Evolutionary conservation across 2,113 vertebrate species (phyloP).

Genomic region (Nothocercus julius): DNA sequence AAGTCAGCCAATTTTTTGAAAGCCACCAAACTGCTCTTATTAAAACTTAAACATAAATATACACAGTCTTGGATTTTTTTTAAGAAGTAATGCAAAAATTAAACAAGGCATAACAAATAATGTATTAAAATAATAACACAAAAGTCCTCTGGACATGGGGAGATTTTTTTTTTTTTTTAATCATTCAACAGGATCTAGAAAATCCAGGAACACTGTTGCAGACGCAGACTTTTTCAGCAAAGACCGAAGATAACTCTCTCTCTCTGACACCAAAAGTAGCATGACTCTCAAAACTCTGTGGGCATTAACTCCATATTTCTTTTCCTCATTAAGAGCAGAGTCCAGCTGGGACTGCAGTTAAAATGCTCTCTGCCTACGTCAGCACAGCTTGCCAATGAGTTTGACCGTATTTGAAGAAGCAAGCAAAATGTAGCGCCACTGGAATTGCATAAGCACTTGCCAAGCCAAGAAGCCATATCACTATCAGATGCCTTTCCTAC

Average conservation of each 20-base stretch:
- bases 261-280: not conserved
- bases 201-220: not conserved
- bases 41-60: not conserved
- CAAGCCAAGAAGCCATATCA: not conserved
- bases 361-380: fast-evolving
- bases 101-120: not conserved
- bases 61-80: not conserved
- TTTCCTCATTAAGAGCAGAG: too few relatives aligned
- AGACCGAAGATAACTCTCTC: not conserved
- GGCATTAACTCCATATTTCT: not conserved
- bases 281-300: not conserved
- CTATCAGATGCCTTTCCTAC: not conserved
- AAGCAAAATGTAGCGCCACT: fast-evolving
- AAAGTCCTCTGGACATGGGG: not conserved
- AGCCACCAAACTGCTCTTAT: not conserved
- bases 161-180: not conserved
- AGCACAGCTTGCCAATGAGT: not conserved
- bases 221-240: not conserved
- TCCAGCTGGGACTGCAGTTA: not conserved
- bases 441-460: fast-evolving
- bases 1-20: not conserved
- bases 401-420: fast-evolving
- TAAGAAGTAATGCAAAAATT: not conserved
- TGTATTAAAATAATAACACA: not conserved
- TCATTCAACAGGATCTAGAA: not conserved